These are phyloP conservation scores for Leptinotarsa texana DNA, from an alignment of 1,140 invertebrate species.

Conservation along the genomic window DNA sequence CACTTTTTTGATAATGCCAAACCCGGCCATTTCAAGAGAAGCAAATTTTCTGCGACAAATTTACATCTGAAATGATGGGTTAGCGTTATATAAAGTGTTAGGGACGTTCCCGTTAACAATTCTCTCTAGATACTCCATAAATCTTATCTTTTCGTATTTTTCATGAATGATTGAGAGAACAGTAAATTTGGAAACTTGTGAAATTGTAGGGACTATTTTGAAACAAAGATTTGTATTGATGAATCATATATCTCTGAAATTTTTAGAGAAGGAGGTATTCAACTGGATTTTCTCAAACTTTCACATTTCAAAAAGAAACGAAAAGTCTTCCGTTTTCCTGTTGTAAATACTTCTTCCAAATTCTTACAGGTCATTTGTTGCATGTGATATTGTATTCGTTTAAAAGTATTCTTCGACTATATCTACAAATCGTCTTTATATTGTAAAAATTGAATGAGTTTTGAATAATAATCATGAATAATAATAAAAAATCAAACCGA, in stretches of 20 bases:
- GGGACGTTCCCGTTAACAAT: not conserved
- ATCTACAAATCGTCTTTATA: too few relatives aligned
- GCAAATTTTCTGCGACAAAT: not conserved
- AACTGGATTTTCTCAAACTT: too few relatives aligned
- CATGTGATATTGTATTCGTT: too few relatives aligned
- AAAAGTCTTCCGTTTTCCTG: too few relatives aligned
- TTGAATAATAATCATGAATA: too few relatives aligned
- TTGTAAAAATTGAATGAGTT: too few relatives aligned
- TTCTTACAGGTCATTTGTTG: too few relatives aligned
- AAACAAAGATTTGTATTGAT: not conserved
- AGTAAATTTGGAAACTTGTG: not conserved
- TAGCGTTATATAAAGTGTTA: not conserved
- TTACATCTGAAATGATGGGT: constrained; percentile 5
- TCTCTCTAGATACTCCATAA: not conserved
- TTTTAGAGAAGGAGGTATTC: not conserved
- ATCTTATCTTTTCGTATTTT: not conserved
- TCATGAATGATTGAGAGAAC: not conserved
- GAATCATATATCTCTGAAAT: not conserved
- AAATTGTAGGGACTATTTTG: not conserved
- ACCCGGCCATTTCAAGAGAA: not conserved
- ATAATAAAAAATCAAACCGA: too few relatives aligned
- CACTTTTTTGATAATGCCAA: too few relatives aligned
- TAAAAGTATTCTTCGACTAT: too few relatives aligned
- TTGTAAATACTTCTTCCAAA: too few relatives aligned
- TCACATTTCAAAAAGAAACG: too few relatives aligned